Conservation (phyloP, 2,113 vertebrate genomes). For the Oreotragus oreotragus region DNA sequence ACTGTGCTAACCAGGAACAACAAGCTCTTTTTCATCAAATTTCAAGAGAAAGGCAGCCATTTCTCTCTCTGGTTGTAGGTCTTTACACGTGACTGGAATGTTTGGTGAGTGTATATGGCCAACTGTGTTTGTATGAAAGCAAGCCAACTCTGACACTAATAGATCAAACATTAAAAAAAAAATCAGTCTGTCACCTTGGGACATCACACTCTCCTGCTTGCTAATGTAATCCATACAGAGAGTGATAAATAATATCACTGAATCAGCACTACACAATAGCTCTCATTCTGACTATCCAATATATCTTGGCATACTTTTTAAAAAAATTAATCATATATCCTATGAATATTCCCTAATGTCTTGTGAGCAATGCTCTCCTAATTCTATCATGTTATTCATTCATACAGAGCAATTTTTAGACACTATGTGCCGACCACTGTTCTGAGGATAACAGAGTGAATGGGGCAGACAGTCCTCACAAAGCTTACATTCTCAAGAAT, state of each 20-base stretch:
- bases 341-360: background rate
- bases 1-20: background rate
- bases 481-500: background rate
- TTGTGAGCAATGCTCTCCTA: background rate
- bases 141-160: slow-evolving; percentile 1
- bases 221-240: background rate
- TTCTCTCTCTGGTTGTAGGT: background rate
- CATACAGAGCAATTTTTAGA: background rate
- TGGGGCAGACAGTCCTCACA: background rate
- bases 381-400: background rate
- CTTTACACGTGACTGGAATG: background rate
- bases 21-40: background rate
- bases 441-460: background rate
- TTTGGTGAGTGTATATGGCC: background rate
- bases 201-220: background rate
- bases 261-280: background rate
- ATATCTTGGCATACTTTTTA: background rate
- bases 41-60: background rate
- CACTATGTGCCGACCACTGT: background rate
- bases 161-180: background rate
- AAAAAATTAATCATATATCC: background rate
- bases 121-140: background rate
- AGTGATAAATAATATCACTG: background rate
- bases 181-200: background rate
- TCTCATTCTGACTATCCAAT: background rate